Conservation (phyloP, 1,140 invertebrate species). For the Platyscapa corneri region DNA sequence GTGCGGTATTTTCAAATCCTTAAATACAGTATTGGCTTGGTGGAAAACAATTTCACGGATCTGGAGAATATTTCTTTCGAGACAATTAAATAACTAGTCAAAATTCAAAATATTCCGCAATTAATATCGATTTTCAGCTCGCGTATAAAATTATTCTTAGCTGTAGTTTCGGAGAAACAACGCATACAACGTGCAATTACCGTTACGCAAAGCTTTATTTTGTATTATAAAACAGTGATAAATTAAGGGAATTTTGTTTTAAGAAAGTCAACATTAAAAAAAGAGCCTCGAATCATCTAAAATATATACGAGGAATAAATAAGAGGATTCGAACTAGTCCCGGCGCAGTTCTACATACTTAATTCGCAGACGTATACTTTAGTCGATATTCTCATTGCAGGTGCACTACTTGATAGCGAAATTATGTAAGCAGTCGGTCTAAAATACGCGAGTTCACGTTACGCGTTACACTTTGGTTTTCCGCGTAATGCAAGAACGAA, state of each 20-base stretch:
- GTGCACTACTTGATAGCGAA: neutral
- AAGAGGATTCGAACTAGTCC: neutral
- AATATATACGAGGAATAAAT: neutral
- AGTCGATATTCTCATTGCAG: neutral
- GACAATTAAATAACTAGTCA: neutral
- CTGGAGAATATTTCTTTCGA: neutral
- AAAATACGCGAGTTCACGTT: conserved; percentile 1
- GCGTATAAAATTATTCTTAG: neutral
- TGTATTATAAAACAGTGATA: neutral
- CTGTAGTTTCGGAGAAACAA: neutral
- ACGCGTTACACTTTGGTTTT: conserved; percentile 14
- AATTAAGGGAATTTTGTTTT: neutral
- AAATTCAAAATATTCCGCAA: neutral
- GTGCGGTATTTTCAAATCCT: neutral
- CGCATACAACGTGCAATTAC: neutral
- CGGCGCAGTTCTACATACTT: neutral
- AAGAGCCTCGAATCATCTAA: neutral
- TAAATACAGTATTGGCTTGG: neutral
- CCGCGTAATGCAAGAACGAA: neutral
- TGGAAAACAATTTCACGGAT: neutral
- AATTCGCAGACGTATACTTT: neutral
- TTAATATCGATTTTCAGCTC: neutral
- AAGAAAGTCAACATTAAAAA: neutral
- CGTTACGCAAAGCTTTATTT: neutral
- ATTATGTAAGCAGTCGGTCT: conserved; percentile 9